These are phyloP conservation scores for Rhinopithecus roxellana DNA, from an alignment of 2,113 vertebrate genomes.

Conservation along the genomic window DNA sequence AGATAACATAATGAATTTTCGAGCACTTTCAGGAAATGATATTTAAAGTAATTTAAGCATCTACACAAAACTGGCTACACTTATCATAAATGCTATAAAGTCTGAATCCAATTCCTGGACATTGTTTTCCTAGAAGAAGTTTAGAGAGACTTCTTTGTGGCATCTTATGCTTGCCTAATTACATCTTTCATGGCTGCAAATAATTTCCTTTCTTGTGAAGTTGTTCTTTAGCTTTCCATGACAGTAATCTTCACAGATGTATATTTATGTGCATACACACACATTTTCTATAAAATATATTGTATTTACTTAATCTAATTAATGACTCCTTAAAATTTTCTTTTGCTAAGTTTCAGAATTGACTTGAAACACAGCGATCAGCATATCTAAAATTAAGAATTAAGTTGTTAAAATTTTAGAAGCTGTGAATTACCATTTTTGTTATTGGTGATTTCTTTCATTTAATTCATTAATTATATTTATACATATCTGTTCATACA, in stretches of 20 bases:
- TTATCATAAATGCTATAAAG: neutral
- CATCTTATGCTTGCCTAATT: neutral
- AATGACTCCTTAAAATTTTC: neutral
- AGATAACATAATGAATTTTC: neutral
- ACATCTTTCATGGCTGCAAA: neutral
- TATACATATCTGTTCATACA: neutral
- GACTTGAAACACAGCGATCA: neutral
- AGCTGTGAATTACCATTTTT: constrained; percentile 43
- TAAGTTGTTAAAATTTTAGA: neutral
- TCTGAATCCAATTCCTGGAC: neutral
- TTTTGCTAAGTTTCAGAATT: constrained; percentile 43
- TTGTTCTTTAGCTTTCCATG: neutral
- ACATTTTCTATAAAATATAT: neutral
- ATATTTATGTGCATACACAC: neutral
- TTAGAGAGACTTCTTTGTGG: neutral
- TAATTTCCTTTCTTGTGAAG: neutral
- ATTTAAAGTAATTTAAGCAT: neutral
- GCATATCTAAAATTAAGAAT: neutral
- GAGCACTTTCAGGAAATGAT: constrained; percentile 15
- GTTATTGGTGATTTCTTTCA: neutral
- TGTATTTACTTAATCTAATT: constrained; percentile 16
- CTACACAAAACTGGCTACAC: neutral
- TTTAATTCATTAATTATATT: constrained; percentile 1
- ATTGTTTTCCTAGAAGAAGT: neutral
- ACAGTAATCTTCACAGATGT: neutral